Evolutionary conservation across 2,797 vertebrate genomes (phyloP), one percentile per base, ranked within the genome.

Genomic region (Nannoperca australis): DNA sequence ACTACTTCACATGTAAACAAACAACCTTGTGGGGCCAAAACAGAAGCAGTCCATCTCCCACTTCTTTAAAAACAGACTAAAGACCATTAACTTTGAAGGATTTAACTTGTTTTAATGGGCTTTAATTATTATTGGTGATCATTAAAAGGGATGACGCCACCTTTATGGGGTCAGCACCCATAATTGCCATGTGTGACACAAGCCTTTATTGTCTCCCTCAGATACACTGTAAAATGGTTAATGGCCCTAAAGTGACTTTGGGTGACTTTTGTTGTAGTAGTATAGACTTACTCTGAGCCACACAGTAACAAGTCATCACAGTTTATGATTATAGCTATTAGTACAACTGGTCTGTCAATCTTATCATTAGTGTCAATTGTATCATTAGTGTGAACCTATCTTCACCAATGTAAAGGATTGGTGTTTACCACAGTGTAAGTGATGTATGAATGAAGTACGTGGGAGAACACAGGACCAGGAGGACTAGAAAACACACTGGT

Each of bases 111-210:
- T 84, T 77, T 76, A 76, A 70, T 81, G 45, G 74, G 32, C 73
- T 82, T 89, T 84, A 85, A 94, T 91, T 86, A 85, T 84, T 70
- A 56, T 15, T n/a, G 71, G 53, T 69, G 70, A 78, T 79, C 87
- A 92, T 88, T 83, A 88, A 82, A 87, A 38, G 61, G 71, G 73
- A 85, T 73, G 59, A 82, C 34, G 45, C 76, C 84, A 84, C 86
- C 82, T 91, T 92, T 89, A 90, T 89, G 81, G 70, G 89, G 85
- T 92, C 88, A 91, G 87, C 73, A 55, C 53, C 90, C 88, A 78
- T 88, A 81, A 90, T 74, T 77, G 83, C 64, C 75, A 61, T 55
- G 75, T 70, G 76, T 70, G 85, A 88, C 89, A 85, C 63, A 47
- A 72, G 79, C 83, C 81, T 72, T 80, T 70, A 81, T 85, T 83